Base-by-base conservation (phyloP, 2,797 vertebrate species). In the Bovichtus diacanthus region DNA sequence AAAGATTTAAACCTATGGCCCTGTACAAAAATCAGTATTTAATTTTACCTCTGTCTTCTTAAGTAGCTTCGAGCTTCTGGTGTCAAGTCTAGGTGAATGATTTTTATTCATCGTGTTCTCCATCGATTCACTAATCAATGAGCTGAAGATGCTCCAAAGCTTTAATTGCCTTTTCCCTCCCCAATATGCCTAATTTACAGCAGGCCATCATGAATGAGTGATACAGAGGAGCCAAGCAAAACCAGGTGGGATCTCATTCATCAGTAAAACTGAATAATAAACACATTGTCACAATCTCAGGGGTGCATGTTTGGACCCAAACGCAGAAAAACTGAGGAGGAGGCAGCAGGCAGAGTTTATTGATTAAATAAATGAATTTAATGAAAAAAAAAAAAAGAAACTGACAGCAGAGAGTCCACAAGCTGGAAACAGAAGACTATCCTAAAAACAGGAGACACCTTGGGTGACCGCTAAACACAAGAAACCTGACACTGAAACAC, bases 91-190 rank as follows among this genome's bases (percentile, higher is more conserved):
- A 34, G 16, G 43, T 13, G 12, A 61, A 74, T 66, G 59, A 84
- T 88, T 83, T 76, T 75, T 77, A 80, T 82, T 87, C 56, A 82
- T 69, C 78, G 66, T 49, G 23, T 70, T 81, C 67, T 78, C 49
- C 69, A 80, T 61, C 79, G 84, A 87, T 82, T 83, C 67, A 70
- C 78, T 80, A 74, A 82, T 91, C 79, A 84, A 56, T 78, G 74
- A 56, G 68, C 12, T 58, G 70, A 86, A 69, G 80, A 88, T 75
- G 69, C 70, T 77, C 66, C 44, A 65, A 73, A 67, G 61, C 61
- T 59, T 73, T 54, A 23, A 67, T 66, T 78, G 25, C 76, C 39
- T 83, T 74, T 74, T 81, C 72, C 31, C n/a, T 58, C 47, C 21
- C 55, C 41, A 72, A 70, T 70, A 62, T 65, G 56, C 11, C n/a